Conservation (phyloP, 2,888 invertebrate genomes). For the Lepidocyrtoides sp. region DNA sequence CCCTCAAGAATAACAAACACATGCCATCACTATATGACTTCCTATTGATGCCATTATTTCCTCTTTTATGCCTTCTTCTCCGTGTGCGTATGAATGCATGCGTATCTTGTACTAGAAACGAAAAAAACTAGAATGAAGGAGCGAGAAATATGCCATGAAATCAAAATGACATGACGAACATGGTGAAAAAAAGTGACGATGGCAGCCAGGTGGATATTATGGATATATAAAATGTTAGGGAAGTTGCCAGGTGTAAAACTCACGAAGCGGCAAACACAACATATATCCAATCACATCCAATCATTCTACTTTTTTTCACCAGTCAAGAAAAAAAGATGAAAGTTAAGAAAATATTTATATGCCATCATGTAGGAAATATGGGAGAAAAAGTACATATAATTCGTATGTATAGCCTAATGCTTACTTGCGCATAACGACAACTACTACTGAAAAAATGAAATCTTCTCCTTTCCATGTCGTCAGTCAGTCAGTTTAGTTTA, state of each 20-base stretch:
- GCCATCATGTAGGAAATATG: too few relatives aligned
- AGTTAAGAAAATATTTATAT: neutral
- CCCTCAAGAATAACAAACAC: neutral
- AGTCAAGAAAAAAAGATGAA: conserved; percentile 26
- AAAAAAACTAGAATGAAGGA: neutral
- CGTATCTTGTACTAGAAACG: too few relatives aligned
- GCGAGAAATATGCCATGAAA: conserved; percentile 27
- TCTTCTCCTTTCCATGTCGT: conserved; percentile 38
- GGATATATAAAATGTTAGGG: conserved; percentile 69
- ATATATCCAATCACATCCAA: conserved; percentile 77
- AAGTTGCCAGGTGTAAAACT: conserved; percentile 84
- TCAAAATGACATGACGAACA: conserved; percentile 68
- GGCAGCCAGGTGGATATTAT: too few relatives aligned
- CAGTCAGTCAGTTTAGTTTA: conserved; percentile 26
- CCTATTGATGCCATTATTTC: neutral
- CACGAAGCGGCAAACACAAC: conserved; percentile 77
- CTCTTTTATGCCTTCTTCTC: neutral
- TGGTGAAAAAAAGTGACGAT: too few relatives aligned
- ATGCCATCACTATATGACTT: neutral
- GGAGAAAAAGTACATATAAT: too few relatives aligned
- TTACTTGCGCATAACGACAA: too few relatives aligned
- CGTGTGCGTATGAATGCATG: neutral
- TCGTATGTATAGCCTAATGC: too few relatives aligned
- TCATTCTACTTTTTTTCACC: conserved; percentile 45
- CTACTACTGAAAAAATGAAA: conserved; percentile 65